Conservation (phyloP, 2,113 vertebrate species). For the Myotis davidii region DNA sequence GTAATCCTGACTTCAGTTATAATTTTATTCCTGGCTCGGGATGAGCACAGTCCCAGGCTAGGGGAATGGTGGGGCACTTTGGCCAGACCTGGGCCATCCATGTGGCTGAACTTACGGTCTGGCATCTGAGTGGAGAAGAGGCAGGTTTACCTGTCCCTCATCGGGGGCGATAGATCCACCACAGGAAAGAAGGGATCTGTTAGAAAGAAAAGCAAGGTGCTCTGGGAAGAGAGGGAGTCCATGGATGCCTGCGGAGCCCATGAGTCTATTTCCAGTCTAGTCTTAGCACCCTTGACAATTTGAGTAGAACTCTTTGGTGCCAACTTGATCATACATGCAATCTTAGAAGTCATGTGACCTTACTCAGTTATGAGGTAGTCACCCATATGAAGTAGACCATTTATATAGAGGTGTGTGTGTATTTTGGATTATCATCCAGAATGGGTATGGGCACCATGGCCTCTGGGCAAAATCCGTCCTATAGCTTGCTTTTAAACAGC, state of each 20-base stretch:
- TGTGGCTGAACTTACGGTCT: neutral
- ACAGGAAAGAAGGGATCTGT: neutral
- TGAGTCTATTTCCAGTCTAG: neutral
- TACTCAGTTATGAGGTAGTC: neutral
- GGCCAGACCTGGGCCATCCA: neutral
- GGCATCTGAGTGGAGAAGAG: neutral
- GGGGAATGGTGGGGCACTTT: neutral
- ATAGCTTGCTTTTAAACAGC: neutral
- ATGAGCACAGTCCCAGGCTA: neutral
- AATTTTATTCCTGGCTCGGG: neutral
- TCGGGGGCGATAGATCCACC: neutral
- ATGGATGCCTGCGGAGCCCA: neutral
- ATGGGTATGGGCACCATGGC: neutral
- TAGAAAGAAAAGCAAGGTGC: neutral
- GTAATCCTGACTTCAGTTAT: neutral
- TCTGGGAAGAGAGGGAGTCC: neutral
- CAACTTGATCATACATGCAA: neutral
- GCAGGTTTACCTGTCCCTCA: too few relatives aligned
- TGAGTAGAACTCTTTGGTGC: neutral
- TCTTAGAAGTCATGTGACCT: neutral
- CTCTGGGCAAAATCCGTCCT: neutral
- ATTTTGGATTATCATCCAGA: neutral
- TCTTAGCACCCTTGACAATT: neutral
- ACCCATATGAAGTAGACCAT: neutral
- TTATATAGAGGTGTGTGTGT: neutral